Evolutionary conservation across 2,797 vertebrate genomes (phyloP), one percentile per base, ranked within the genome.

Genomic region (Sparus aurata): DNA sequence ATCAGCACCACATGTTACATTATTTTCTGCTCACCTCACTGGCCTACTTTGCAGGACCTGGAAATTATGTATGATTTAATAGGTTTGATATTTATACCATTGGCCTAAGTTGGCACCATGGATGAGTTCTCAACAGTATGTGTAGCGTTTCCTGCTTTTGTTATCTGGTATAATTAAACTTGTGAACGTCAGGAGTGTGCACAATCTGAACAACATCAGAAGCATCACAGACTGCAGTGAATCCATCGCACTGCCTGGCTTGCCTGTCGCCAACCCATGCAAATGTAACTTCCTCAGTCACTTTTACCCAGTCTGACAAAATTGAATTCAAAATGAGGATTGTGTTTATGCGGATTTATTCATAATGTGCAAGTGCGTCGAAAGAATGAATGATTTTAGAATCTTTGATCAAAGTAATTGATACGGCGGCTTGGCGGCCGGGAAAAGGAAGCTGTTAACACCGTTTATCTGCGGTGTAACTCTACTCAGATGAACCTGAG

Each of bases 391-490:
- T 92, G 92, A 93, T 94, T 85, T 85, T 73, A 53, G 89, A 79
- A 94, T 93, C 93, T 96, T 95, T 96, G 94, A 94, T 96, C 92
- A 43, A 25, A 90, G 96, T 94, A 95, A 95, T 92, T 88, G 93
- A 95, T 95, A 94, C 78, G 22, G 84, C 80, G 73, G 86, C 80
- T 95, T 97, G 96, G 96, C 96, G 83, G 82, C 53, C 17, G 57
- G 94, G 95, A 90, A 97, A 93, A 97, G 92, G 92, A 91, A 96
- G 83, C 95, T 97, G 95, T 97, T 97, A 96, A 86, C 95, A 62
- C 93, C 69, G 84, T 93, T 95, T 94, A 95, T 95, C 91, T 85
- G 85, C 46, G 85, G 77, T 92, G 90, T 94, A 95, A 93, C 91
- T 95, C 95, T 57, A 79, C 91, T 91, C 94, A 89, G 89, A 91